Evolutionary conservation across 2,113 vertebrate genomes (phyloP).

Genomic region (Poecile atricapillus): DNA sequence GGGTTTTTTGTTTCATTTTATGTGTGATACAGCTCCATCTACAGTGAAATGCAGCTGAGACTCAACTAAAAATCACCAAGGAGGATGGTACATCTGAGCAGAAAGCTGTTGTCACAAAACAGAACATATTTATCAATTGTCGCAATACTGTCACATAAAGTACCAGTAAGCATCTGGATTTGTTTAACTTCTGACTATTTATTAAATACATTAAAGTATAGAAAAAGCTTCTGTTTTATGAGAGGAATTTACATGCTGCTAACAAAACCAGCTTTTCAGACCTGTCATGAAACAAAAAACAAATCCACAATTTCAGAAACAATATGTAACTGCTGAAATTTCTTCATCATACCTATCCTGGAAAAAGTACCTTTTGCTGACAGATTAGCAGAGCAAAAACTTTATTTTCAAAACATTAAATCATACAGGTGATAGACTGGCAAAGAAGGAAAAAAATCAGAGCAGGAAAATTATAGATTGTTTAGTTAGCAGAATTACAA

Average conservation of each 20-base stretch:
- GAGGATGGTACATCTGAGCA: not conserved
- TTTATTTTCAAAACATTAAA: not conserved
- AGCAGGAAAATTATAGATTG: not conserved
- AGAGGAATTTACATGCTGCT: not conserved
- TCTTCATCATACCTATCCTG: not conserved
- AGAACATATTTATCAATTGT: not conserved
- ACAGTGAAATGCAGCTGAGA: not conserved
- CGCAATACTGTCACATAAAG: not conserved
- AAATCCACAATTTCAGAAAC: not conserved
- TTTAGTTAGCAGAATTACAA: not conserved
- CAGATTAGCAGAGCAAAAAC: not conserved
- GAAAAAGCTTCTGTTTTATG: not conserved
- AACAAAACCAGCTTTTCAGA: not conserved
- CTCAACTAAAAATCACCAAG: not conserved
- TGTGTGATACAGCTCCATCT: slow-evolving; percentile 22
- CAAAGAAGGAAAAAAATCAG: not conserved
- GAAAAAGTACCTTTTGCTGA: not conserved
- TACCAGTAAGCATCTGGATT: not conserved
- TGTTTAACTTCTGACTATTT: not conserved
- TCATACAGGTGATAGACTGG: not conserved
- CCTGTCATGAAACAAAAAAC: not conserved
- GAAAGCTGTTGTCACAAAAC: not conserved
- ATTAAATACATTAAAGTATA: not conserved
- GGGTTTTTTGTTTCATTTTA: not conserved
- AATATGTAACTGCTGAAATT: not conserved